Evolutionary conservation across 2,113 vertebrate species (phyloP), one percentile per base, ranked within the genome.

Genomic region (Coptodon rendalli): DNA sequence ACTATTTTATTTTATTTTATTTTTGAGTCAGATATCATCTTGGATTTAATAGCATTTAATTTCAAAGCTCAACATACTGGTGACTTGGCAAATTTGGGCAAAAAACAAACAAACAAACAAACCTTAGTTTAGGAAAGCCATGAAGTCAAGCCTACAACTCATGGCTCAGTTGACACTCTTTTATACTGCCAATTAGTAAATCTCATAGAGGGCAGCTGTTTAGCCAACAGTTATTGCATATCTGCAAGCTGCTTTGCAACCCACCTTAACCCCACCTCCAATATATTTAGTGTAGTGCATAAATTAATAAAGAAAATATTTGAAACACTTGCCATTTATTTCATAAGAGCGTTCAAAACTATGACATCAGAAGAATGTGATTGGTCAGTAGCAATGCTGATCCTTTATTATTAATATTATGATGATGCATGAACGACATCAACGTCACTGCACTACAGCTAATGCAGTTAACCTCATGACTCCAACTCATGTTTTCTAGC

Each of bases 231-330:
- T 43, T 73, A 2, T 31, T 78, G 24, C 71, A 29, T 27, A 24
- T 78, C 3, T 29, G 68, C 68, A 19, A 48, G 22, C 24, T 22
- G 63, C 63, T 68, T 68, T 68, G 63, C n/a, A 68, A 68, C 36
- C 63, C 71, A 19, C 40, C 14, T 27, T 76, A 76, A 76, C 68
- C 40, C 40, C 14, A 76, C 24, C 1, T 76, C 43, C 71, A 29
- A 68, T 22, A 38, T 22, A 68, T 38, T 66, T 66, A 34, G 61
- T 66, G 34, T 13, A 22, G 34, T 66, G 4, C 61, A 68, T 38
- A 68, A 38, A 68, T 68, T 22, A 68, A 38, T 8, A 66, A 66
- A 66, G 17, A 66, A 66, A 66, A 36, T n/a, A 66, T 66, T 36
- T 66, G 4, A 38, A 68, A 68, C 1, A 0, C 61, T 68, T 66